phyloP scores from a whole-genome alignment of 2,888 invertebrate genomes.

The Toxonevra muliebris region DNA sequence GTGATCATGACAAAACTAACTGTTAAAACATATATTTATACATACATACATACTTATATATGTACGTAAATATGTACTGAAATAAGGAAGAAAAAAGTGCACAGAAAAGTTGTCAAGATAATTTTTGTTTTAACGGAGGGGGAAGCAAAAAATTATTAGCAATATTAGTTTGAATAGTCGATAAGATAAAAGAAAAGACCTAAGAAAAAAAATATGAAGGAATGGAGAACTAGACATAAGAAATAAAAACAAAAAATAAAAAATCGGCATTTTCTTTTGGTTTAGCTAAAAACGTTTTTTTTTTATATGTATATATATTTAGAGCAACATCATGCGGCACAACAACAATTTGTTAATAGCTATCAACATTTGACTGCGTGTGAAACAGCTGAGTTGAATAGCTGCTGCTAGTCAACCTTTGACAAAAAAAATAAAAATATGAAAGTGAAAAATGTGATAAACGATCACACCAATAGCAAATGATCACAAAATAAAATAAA shows the following conservation, averaged over 20 bases:
- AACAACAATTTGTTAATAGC: too few species aligned
- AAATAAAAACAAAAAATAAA: conserved; percentile 24
- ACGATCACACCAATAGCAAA: neutral
- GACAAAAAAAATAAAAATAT: too few species aligned
- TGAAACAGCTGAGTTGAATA: too few species aligned
- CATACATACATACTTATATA: neutral
- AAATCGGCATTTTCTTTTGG: too few species aligned
- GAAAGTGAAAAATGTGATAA: neutral
- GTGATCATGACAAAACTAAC: too few species aligned
- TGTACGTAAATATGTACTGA: neutral
- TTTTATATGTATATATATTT: too few species aligned
- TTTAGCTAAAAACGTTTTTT: too few species aligned
- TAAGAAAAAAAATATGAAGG: neutral
- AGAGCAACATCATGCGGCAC: too few species aligned
- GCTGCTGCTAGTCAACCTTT: too few species aligned
- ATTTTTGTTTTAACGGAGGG: neutral
- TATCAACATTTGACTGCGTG: too few species aligned
- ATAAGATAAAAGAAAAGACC: conserved; percentile 29
- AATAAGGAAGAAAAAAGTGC: neutral
- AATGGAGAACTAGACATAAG: conserved; percentile 8
- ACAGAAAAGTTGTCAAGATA: too few species aligned
- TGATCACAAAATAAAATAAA: conserved; percentile 15
- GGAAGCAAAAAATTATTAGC: conserved; percentile 14
- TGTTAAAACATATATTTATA: neutral
- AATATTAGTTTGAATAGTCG: conserved; percentile 17